Evolutionary conservation across 2,113 vertebrate genomes (phyloP).

Genomic region (Acanthisitta chloris): DNA sequence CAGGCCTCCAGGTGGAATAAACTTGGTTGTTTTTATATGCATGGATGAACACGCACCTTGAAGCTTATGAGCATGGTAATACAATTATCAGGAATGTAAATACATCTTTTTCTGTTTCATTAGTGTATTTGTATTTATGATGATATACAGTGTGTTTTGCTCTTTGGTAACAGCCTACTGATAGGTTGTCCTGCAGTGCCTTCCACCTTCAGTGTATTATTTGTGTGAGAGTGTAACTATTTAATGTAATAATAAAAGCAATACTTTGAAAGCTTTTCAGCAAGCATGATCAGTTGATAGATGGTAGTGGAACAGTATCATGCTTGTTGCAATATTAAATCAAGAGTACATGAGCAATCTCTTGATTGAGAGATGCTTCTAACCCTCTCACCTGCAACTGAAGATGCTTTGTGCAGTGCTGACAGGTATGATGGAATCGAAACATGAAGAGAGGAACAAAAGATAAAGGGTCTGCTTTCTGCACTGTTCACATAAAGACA

Average conservation of each 20-base stretch:
- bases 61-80: not conserved
- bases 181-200: not conserved
- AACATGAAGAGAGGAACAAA: not conserved
- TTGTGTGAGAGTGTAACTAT: not conserved
- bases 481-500: not conserved
- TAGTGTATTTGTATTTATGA: not conserved
- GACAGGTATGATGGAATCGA: not conserved
- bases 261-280: not conserved
- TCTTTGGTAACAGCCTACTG: not conserved
- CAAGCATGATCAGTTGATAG: not conserved
- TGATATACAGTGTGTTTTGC: not conserved
- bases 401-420: not conserved
- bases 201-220: not conserved
- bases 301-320: not conserved
- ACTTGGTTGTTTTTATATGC: not conserved
- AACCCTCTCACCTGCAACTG: not conserved
- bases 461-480: not conserved
- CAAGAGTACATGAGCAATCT: not conserved
- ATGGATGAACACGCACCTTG: not conserved
- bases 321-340: not conserved
- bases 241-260: not conserved
- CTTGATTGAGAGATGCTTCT: not conserved
- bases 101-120: not conserved
- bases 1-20: not conserved
- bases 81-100: not conserved